Evolutionary conservation across 2,113 vertebrate genomes (phyloP).

Genomic region (Sinosuthora webbiana): DNA sequence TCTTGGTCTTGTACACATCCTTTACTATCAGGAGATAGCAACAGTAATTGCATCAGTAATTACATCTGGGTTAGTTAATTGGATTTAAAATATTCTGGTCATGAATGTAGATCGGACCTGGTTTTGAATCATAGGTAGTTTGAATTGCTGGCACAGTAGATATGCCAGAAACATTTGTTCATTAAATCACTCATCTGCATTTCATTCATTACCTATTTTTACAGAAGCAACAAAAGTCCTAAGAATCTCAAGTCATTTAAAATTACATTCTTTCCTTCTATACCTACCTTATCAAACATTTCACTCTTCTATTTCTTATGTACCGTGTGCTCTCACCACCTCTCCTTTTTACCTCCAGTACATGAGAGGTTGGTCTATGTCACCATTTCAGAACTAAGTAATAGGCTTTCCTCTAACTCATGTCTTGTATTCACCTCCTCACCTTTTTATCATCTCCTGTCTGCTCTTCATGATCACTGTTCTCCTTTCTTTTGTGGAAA

Average conservation of each 20-base stretch:
- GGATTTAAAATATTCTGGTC: conserved; percentile 21
- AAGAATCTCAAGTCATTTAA: background rate
- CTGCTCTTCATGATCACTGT: background rate
- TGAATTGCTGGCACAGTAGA: background rate
- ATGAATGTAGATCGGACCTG: background rate
- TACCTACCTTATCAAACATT: background rate
- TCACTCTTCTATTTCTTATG: background rate
- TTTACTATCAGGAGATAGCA: background rate
- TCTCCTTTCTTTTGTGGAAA: background rate
- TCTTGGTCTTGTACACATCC: background rate
- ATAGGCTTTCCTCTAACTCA: background rate
- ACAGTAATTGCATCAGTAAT: background rate
- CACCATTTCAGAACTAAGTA: background rate
- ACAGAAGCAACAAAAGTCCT: conserved; percentile 3
- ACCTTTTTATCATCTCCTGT: background rate
- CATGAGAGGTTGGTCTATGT: background rate
- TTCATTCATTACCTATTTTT: background rate
- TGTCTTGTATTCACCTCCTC: background rate
- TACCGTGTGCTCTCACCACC: background rate
- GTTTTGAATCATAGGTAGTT: background rate
- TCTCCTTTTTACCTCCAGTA: background rate
- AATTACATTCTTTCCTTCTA: background rate
- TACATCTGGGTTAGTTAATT: background rate
- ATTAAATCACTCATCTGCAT: conserved; percentile 1
- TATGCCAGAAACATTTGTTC: background rate